phyloP scores from a whole-genome alignment of 2,888 invertebrate genomes.

The Macaria liturata region DNA sequence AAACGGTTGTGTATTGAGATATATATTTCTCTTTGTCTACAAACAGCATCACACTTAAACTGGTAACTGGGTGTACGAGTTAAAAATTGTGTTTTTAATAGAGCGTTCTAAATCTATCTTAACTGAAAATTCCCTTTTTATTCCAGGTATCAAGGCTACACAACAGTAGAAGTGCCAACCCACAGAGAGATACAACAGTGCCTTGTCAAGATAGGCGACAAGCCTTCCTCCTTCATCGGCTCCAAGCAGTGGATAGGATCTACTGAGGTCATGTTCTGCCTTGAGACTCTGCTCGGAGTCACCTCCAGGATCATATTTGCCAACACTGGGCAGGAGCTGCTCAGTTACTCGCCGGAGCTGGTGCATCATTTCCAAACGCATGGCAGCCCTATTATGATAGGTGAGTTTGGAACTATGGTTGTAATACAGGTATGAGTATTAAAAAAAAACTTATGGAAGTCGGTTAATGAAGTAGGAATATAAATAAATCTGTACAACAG shows the following conservation, averaged over 20 bases:
- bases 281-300: constrained; percentile 91
- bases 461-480: no score
- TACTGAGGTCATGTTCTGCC: constrained; percentile 96
- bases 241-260: constrained; percentile 99
- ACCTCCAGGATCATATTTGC: constrained; percentile 93
- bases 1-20: no score
- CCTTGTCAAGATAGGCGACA: constrained; percentile 97
- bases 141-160: constrained; percentile 90
- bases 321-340: constrained; percentile 92
- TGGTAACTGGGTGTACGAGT: no score
- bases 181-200: constrained; percentile 96
- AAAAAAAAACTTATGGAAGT: no score
- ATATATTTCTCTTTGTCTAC: no score
- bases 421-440: neutral
- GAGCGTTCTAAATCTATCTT: no score
- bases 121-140: neutral
- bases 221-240: constrained; percentile 92
- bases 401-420: constrained; percentile 67
- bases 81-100: no score
- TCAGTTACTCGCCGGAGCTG: constrained; percentile 90
- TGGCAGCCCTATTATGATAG: constrained; percentile 99
- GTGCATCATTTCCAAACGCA: constrained; percentile 95
- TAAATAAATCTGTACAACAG: no score
- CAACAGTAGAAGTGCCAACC: constrained; percentile 88
- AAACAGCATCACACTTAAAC: no score